Evolutionary conservation across 2,888 invertebrate genomes (phyloP).

Genomic region (Cataglyphis livida): DNA sequence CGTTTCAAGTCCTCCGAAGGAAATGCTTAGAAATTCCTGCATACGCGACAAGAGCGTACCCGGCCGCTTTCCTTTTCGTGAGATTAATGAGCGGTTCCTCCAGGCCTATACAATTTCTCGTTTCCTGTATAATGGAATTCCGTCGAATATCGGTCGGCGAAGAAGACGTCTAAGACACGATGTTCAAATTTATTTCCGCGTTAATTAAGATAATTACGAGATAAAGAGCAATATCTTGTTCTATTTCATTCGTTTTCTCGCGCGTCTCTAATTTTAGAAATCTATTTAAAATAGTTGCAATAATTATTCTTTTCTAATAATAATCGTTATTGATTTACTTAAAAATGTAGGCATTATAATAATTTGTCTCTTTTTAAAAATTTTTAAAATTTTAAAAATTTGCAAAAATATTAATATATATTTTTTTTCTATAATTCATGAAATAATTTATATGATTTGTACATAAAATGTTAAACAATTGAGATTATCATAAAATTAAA

Average conservation of each 20-base stretch:
- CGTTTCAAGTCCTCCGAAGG: conserved; percentile 36
- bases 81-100: conserved; percentile 43
- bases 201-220: not conserved
- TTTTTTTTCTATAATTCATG: not conserved
- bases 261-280: no score
- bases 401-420: not conserved
- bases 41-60: conserved; percentile 16
- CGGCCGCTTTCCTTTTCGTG: conserved; percentile 46
- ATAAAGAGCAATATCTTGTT: not conserved
- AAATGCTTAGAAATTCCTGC: conserved; percentile 51
- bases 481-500: not conserved
- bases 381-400: not conserved
- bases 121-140: conserved; percentile 36
- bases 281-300: not conserved
- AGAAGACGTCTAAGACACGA: not conserved
- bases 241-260: no score
- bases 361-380: not conserved
- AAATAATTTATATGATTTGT: not conserved
- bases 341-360: not conserved
- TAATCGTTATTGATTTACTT: not conserved
- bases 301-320: not conserved
- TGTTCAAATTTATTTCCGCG: not conserved
- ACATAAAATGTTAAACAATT: not conserved
- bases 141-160: not conserved
- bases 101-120: conserved; percentile 20